phyloP scores from a whole-genome alignment of 2,113 vertebrate species.

The Saiga tatarica region DNA sequence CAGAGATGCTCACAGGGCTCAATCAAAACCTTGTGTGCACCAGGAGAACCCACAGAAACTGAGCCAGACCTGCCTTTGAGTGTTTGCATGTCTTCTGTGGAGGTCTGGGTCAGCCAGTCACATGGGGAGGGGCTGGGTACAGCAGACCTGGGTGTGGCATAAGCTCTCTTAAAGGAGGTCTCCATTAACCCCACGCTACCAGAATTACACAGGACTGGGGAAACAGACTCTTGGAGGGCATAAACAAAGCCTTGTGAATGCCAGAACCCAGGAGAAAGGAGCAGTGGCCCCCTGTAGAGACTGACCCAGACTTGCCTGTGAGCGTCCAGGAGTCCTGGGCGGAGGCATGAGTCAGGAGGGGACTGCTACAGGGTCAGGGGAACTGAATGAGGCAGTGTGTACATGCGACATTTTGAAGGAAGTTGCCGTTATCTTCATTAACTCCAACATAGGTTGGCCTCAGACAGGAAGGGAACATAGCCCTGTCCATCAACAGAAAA shows the following conservation, averaged over 20 bases:
- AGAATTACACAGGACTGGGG: neutral
- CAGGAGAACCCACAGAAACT: neutral
- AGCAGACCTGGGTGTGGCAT: neutral
- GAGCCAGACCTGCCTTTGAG: neutral
- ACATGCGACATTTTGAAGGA: neutral
- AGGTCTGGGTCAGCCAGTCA: neutral
- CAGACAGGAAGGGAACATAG: neutral
- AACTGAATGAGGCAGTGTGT: neutral
- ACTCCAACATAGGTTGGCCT: neutral
- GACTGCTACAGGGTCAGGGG: neutral
- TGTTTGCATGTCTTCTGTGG: neutral
- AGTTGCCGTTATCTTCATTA: neutral
- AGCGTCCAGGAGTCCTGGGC: fast-evolving
- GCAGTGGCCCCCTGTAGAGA: neutral
- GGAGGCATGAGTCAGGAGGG: fast-evolving
- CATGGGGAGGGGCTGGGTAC: neutral
- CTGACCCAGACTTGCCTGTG: neutral
- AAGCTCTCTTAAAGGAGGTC: neutral
- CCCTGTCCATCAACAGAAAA: fast-evolving
- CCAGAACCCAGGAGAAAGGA: neutral
- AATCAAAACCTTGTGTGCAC: fast-evolving
- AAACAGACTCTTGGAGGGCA: neutral
- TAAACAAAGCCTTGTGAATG: neutral
- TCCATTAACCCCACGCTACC: neutral
- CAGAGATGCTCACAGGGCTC: neutral